Base-by-base conservation (phyloP, 2,797 vertebrate genomes). In the Mycteria americana region DNA sequence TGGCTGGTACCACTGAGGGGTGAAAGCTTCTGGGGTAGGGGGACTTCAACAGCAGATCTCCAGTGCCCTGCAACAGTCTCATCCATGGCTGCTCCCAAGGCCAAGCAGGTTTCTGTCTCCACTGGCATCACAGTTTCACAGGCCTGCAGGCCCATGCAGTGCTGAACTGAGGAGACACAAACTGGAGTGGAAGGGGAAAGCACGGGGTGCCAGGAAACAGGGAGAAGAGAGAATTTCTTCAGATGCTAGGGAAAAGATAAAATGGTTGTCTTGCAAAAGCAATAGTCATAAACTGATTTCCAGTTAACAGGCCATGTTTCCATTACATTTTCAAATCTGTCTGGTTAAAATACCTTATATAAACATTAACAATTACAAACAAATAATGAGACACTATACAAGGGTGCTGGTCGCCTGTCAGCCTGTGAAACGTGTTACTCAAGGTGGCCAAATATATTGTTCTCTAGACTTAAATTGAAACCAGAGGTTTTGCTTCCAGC, bases 181-280 rank as follows among this genome's bases (percentile, higher is more conserved):
- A 18, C 17, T 0, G 8, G 37, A 33, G 64, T 18, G 28, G 10
- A 48, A 48, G 28, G 31, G 37, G 8, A 65, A 51, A 60, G 41
- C 79, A 21, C 0, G 0, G 21, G 2, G 30, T 46, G 43, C 28
- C 8, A 13, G 53, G 31, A 25, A 46, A 21, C 23, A 16, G 16
- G 3, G 13, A 39, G 24, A 60, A 56, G 21, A 63, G 24, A 39
- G 2, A 86, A 35, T 18, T 46, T 13, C 22, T 41, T 62, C 7
- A 31, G 27, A 8, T 28, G 6, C 7, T 39, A 56, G 15, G 23
- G 43, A 25, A 73, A 83, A 45, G 41, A 31, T 78, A 11, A 37
- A 76, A 50, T 3, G 6, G 19, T 5, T 35, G 43, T 18, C 3
- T 3, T 35, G 41, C 82, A 56, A 77, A 82, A 78, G 43, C 18